Base-by-base conservation (phyloP, 2,888 invertebrate species). In the Ormyrus thymus region DNA sequence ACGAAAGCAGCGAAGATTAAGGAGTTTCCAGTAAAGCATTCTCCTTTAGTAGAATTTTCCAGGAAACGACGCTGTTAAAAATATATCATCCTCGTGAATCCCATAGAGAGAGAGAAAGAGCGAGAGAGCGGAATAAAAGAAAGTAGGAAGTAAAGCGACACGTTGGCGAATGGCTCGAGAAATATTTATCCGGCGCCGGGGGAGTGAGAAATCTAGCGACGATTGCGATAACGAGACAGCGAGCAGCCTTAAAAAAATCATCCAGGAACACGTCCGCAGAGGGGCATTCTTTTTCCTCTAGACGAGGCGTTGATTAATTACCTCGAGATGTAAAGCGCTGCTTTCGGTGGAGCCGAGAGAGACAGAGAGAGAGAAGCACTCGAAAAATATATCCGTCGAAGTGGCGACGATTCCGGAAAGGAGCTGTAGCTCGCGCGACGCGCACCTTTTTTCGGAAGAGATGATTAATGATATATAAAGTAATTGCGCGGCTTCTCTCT, bases 271-370 rank as follows among this genome's bases (percentile, higher is more conserved):
- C 29, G 29, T 29, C 15, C 11, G 56, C 3, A 7, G 56, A 0
- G 8, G 4, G 43, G 15, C 43, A 29, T 29, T 64, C 45, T 68
- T 70, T 65, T 68, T 50, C 53, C 61, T 73, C 68, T 50, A 58
- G 29, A 29, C 69, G 53, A 78, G 64, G 64, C 74, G 64, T 69
- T 86, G 87, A 87, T 86, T 86, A 86, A 87, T 87, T 82, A 83
- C 83, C 75, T 53, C 73, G 81, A 81, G 84, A 85, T 85, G 83
- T 83, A 82, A 83, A 84, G 48, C 55, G 59, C 43, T 65, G 56
- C 56, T 62, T 64, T 51, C 64, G 51, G 50, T 46, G 50, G 50
- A 56, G n/a, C 29, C 29, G 29, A 29, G 29, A 29, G 29, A 29
- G 29, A 29, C n/a, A n/a, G n/a, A n/a, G n/a, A n/a, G n/a, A 4